A percentile compares a stretch with the other conserved stretches of the same genome.
phyloP scores from a whole-genome alignment of 1,140 invertebrate species.

The Drosophila prosaltans region DNA sequence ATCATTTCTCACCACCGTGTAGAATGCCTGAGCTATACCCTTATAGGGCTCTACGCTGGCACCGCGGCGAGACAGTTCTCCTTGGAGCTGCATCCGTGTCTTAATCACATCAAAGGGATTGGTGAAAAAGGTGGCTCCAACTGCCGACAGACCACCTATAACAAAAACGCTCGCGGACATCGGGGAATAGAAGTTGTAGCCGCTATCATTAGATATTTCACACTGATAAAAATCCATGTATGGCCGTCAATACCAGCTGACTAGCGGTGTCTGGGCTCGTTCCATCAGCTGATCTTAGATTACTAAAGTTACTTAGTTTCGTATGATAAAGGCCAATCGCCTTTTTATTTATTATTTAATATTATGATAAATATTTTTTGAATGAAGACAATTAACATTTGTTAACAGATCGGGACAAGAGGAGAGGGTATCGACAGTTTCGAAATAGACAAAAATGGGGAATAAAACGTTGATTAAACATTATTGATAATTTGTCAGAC shows the following conservation, averaged over 20 bases:
- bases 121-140: background rate
- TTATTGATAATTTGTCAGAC: background rate
- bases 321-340: too few species aligned
- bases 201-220: background rate
- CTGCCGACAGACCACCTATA: background rate
- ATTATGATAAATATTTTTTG: background rate
- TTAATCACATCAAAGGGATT: constrained; percentile 1
- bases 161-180: background rate
- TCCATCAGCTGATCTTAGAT: too few species aligned
- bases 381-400: background rate
- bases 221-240: background rate
- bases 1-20: too few species aligned
- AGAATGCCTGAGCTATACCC: too few species aligned
- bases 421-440: background rate
- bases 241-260: too few species aligned
- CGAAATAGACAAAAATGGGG: background rate
- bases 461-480: background rate
- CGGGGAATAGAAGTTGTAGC: background rate
- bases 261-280: too few species aligned
- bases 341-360: too few species aligned
- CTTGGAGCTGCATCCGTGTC: background rate
- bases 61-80: background rate
- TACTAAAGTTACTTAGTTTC: too few species aligned
- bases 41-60: too few species aligned
- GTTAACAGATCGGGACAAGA: background rate